phyloP scores from a whole-genome alignment of 2,113 vertebrate genomes.

The Chrysochloris asiatica region DNA sequence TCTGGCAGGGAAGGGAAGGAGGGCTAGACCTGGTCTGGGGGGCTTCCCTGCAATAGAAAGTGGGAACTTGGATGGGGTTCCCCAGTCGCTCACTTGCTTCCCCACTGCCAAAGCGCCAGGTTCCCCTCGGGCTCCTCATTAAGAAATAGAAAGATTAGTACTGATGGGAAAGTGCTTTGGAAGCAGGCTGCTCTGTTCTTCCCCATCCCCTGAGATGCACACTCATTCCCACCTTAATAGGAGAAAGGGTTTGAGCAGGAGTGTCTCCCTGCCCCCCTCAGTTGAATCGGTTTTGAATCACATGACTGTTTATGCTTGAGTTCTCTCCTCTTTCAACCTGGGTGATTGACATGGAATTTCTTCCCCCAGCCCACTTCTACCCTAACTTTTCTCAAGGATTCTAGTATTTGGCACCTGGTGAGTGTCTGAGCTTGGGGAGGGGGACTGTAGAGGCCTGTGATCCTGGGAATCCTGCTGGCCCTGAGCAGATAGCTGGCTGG shows the following conservation, averaged over 20 bases:
- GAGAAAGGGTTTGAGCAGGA: constrained; percentile 7
- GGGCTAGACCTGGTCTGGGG: neutral
- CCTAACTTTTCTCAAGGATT: neutral
- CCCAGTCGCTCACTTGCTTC: neutral
- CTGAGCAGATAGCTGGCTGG: neutral
- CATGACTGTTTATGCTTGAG: neutral
- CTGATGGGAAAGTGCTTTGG: constrained; percentile 14
- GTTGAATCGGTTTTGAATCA: neutral
- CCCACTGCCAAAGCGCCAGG: neutral
- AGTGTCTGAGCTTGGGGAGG: neutral
- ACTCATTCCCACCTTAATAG: constrained; percentile 33
- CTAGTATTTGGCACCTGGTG: neutral
- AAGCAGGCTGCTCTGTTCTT: constrained; percentile 69
- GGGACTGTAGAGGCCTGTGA: neutral
- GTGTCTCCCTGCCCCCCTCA: neutral
- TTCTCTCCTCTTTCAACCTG: neutral
- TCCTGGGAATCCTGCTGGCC: neutral
- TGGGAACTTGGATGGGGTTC: neutral
- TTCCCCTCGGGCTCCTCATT: constrained; percentile 41
- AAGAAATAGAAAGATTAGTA: constrained; percentile 54
- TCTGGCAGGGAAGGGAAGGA: neutral
- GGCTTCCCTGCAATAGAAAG: neutral
- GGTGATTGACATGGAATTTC: neutral
- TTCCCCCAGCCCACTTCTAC: neutral
- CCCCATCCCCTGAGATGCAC: constrained; percentile 8